Evolutionary conservation across 2,888 invertebrate species (phyloP).

Genomic region (Drosophila ustulata): DNA sequence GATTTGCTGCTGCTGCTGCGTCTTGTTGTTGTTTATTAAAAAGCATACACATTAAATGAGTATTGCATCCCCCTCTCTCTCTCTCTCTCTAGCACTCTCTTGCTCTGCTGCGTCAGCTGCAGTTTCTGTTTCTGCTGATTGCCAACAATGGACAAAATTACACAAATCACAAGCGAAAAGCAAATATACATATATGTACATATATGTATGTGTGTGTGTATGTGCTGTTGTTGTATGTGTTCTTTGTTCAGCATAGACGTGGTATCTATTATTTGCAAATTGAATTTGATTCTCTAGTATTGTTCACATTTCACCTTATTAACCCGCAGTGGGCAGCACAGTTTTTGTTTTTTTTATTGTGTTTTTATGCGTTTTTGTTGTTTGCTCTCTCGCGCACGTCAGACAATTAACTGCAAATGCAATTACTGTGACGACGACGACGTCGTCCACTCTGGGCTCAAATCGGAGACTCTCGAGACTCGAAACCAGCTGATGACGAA

Average conservation of each 20-base stretch:
- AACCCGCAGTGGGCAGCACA: conserved; percentile 38
- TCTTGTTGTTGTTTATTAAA: conserved; percentile 17
- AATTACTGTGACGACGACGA: conserved; percentile 45
- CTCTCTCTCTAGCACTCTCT: conserved; percentile 16
- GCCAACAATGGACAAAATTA: conserved; percentile 43
- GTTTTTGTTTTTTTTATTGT: conserved; percentile 12
- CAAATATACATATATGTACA: neutral
- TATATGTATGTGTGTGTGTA: conserved; percentile 5
- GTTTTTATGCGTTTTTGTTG: conserved; percentile 29
- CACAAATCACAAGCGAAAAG: conserved; percentile 43
- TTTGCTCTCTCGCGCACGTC: conserved; percentile 50
- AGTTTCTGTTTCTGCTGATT: conserved; percentile 10
- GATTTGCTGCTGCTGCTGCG: conserved; percentile 6
- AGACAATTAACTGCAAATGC: conserved; percentile 53
- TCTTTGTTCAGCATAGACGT: conserved; percentile 46
- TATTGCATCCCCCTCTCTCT: conserved; percentile 54
- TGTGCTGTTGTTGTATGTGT: conserved; percentile 7
- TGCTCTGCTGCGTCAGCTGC: conserved; percentile 28
- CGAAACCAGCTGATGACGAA: conserved; percentile 74
- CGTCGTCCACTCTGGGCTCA: conserved; percentile 16
- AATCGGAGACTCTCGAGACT: conserved; percentile 33
- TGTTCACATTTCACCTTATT: conserved; percentile 66
- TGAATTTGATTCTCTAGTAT: conserved; percentile 30
- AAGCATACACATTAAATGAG: conserved; percentile 53
- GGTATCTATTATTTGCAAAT: conserved; percentile 26